A percentile compares a stretch with the other conserved stretches of the same genome.
phyloP scores from a whole-genome alignment of 2,888 invertebrate genomes.

The Altica lythri region DNA sequence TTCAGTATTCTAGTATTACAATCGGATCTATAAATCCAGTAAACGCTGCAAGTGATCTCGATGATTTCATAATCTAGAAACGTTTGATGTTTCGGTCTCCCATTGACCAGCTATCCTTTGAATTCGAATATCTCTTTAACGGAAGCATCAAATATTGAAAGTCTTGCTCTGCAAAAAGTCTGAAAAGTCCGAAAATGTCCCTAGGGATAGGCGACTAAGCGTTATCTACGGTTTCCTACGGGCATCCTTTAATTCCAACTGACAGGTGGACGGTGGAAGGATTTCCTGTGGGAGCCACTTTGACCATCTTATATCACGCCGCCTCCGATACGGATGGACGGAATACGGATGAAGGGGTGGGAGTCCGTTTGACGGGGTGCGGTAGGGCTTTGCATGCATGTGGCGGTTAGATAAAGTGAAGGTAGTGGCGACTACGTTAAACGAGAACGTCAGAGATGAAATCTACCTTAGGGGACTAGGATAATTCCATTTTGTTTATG shows the following conservation, averaged over 20 bases:
- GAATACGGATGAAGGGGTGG: slow-evolving; percentile 36
- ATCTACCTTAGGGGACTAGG: too few species aligned
- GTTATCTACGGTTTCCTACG: slow-evolving; percentile 55
- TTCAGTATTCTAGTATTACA: too few species aligned
- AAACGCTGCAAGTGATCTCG: too few species aligned
- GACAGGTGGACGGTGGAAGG: slow-evolving; percentile 59
- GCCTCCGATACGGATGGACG: slow-evolving; percentile 49
- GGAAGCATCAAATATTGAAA: slow-evolving; percentile 55
- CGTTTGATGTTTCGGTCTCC: too few species aligned
- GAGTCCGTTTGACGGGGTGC: slow-evolving; percentile 64
- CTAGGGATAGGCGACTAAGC: slow-evolving; percentile 48
- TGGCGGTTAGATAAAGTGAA: slow-evolving; percentile 52
- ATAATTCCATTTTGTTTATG: too few species aligned
- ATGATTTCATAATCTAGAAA: too few species aligned
- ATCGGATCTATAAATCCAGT: too few species aligned
- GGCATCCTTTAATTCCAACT: slow-evolving; percentile 63
- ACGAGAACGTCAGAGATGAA: too few species aligned
- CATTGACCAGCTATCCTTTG: too few species aligned
- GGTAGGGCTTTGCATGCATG: slow-evolving; percentile 59
- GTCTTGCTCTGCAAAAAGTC: slow-evolving; percentile 49
- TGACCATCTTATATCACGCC: slow-evolving; percentile 53
- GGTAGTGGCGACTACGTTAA: too few species aligned
- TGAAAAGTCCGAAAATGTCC: slow-evolving; percentile 40
- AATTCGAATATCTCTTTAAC: slow-evolving; percentile 52
- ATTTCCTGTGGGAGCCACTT: slow-evolving; percentile 54